Base-by-base conservation (phyloP, 2,888 invertebrate genomes). In the Physocephala rufipes region DNA sequence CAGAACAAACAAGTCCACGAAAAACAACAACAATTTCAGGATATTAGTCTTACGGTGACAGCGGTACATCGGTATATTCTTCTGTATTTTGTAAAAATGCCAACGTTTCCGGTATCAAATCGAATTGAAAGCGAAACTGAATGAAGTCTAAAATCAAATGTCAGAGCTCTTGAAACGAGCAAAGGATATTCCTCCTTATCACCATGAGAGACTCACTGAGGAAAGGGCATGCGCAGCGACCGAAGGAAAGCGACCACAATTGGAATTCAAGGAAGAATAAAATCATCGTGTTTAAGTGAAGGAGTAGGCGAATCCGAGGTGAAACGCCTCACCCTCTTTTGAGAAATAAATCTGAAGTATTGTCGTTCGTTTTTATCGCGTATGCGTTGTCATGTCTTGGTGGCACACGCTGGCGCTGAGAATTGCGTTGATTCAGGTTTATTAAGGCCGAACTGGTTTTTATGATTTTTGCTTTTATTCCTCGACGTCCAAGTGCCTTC, bases 71-170 rank as follows among this genome's bases (percentile, higher is more conserved):
- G n/a, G n/a, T n/a, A n/a, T n/a, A n/a, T 9, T 36, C 36, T 9
- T 36, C 36, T 36, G 36, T 9, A 7, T 36, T 36, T 9, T 9
- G 36, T 36, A 28, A 59, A 36, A 68, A 61, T 49, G 81, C 82
- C 79, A 79, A 78, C 36, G 36, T 36, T 36, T 36, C 36, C 80
- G 78, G 79, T 82, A 83, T 84, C 82, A 80, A 78, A 79, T 76
- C 76, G 78, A 78, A 83, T 79, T 81, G 83, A 82, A 82, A 81
- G 76, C 78, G 76, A 79, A 79, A 80, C 76, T 74, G 74, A 75
- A 70, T 65, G 73, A 67, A 70, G 74, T 70, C 51, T 73, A 70
- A 80, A 81, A 81, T 82, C 80, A 83, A 82, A 80, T 82, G 78
- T 77, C 81, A 81, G 78, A 62, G 71, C 68, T n/a, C n/a, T n/a